Percentiles rank a stretch among this genome's conserved stretches.
Conservation (phyloP, 2,113 vertebrate genomes). For the Dipodomys spectabilis region DNA sequence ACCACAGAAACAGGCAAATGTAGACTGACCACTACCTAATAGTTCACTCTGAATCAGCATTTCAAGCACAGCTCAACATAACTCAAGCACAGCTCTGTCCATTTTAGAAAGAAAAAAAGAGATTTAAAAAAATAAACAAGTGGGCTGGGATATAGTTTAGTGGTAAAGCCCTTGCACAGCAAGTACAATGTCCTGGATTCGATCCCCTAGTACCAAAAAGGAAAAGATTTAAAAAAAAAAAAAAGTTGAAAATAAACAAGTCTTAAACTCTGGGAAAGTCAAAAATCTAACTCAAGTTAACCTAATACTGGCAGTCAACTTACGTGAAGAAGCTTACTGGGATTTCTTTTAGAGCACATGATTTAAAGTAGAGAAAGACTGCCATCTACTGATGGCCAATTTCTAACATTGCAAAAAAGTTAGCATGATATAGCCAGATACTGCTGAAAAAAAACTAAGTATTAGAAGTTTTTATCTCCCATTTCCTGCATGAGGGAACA, state of each 20-base stretch:
- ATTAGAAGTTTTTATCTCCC: no score
- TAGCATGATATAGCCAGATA: not conserved
- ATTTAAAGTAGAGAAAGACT: constrained; percentile 74
- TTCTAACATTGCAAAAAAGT: constrained; percentile 49
- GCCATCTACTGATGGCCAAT: constrained; percentile 84
- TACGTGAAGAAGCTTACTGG: not conserved
- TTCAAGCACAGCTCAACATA: not conserved
- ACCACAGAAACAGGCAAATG: not conserved
- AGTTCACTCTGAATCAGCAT: constrained; percentile 23
- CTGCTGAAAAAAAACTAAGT: not conserved
- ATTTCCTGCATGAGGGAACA: not conserved
- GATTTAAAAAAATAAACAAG: no score
- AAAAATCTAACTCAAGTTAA: not conserved
- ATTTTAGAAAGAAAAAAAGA: not conserved
- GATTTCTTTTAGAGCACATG: not conserved
- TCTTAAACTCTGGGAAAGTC: not conserved
- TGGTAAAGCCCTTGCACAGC: no score
- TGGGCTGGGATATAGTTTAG: no score
- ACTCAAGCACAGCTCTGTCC: not conserved
- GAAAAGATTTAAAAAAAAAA: no score
- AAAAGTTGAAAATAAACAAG: not conserved
- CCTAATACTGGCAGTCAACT: not conserved
- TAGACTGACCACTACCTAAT: not conserved
- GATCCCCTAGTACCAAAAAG: no score
- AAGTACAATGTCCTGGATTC: no score